Evolutionary conservation across 2,888 invertebrate species (phyloP), one percentile per base, ranked within the genome.

Genomic region (Parnassius orleans): DNA sequence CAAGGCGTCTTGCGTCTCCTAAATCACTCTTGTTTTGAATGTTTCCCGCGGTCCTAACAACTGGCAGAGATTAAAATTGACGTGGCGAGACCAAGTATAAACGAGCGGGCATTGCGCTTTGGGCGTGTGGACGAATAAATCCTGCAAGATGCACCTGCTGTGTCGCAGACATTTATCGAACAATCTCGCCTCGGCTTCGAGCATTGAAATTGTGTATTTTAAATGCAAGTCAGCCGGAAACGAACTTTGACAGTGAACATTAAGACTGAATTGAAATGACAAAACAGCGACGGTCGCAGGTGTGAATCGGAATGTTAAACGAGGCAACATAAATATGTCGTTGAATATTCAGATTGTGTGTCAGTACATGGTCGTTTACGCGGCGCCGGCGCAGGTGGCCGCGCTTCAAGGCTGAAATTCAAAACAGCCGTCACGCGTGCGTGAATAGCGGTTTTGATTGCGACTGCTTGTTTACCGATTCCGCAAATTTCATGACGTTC

Each of bases 321-420:
- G 87, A 84, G 79, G 72, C 78, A 81, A 80, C 78, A 83, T 86
- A 87, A 85, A 87, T 86, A 86, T 82, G 83, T 82, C 56, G 87
- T 89, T 90, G 89, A 90, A 90, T 91, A 91, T 91, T 90, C 89
- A 90, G 88, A 90, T 89, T 86, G 84, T 86, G 77, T 87, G 87
- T 85, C 87, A 83, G 87, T 88, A 89, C 89, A 88, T 77, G 88
- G 87, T 83, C 91, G 89, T 92, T 92, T 93, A 91, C 87, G 90
- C 93, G 92, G 93, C 93, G 92, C 90, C 93, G 92, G 93, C 93
- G 93, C 92, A 93, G 92, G 93, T 93, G 92, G 86, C 87, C 86
- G 87, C 87, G 90, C 91, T 92, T 90, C 91, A 91, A 91, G 90
- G 91, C 90, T 91, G 90, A 91, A 90, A 91, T 90, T 89, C 90